Base-by-base conservation (phyloP, 2,888 invertebrate genomes). In the Seira musarum region DNA sequence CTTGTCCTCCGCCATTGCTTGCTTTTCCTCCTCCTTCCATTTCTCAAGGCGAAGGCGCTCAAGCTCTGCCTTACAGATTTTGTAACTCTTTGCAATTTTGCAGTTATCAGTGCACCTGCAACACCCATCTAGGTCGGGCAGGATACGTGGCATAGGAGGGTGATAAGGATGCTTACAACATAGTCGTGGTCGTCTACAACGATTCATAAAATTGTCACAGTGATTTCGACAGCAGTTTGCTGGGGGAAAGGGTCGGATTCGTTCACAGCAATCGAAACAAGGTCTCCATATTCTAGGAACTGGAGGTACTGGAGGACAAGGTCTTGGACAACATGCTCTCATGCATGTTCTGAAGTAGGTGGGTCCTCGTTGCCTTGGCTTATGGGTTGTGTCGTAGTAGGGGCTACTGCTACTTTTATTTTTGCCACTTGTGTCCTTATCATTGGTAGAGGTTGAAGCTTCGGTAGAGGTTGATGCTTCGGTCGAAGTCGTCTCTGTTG, bases 31-130 rank as follows among this genome's bases (percentile, higher is more conserved):
- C 17, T 57, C n/a, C 57, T 17, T 57, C 17, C 17, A 79, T n/a
- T 61, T 21, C n/a, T 79, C 79, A 1, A 72, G 30, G 0, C 57
- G 67, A 1, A 79, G 30, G 6, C 73, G 46, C 35, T 73, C 25
- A 17, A 73, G 53, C 35, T 79, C 79, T 17, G 73, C 63, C 40
- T 68, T 19, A n/a, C 73, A 72, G 13, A 22, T 46, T 61, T 68
- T 67, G 0, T 30, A 40, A 40, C 40, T 6, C 13, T 40, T 40
- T 40, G 40, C 40, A 40, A 40, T 13, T 8, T 13, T 13, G 13
- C 40, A 40, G 6, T 40, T 6, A 40, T 40, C 40, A 13, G 13
- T 40, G 40, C 13, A 40, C n/a, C n/a, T n/a, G 40, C 40, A 40
- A 40, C 40, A 40, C 13, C 6, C 40, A 40, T 40, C 40, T 13